A percentile compares a stretch with the other conserved stretches of the same genome.
Conservation (phyloP, 2,888 invertebrate species). For the Ashinkailepas kermadecensis region DNA sequence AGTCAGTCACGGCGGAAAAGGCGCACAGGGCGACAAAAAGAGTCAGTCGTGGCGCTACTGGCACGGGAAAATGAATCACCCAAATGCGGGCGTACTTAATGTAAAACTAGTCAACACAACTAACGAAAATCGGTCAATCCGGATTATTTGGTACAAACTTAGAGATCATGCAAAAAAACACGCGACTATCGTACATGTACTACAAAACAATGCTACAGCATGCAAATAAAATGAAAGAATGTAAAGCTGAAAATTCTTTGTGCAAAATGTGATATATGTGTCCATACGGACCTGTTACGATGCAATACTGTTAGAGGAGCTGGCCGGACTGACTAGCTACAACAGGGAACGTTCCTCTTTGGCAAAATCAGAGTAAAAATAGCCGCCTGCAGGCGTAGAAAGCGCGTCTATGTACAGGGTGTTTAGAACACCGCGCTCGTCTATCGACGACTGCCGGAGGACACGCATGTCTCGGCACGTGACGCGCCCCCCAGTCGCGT, state of each 20-base stretch:
- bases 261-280: background rate
- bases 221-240: background rate
- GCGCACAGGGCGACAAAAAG: background rate
- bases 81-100: no score
- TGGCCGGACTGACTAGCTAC: constrained; percentile 4
- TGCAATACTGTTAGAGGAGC: no score
- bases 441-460: no score
- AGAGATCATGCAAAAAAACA: constrained; percentile 19
- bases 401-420: constrained; percentile 9
- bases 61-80: background rate
- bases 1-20: background rate
- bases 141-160: constrained; percentile 11
- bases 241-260: constrained; percentile 13
- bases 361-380: background rate
- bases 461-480: background rate
- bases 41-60: background rate
- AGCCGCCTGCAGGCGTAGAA: background rate
- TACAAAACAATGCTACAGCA: background rate
- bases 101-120: background rate
- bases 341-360: constrained; percentile 6
- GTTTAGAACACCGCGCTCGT: background rate
- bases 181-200: background rate
- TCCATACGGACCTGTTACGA: no score
- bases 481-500: background rate
- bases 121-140: background rate